Conservation (phyloP, 2,797 vertebrate species). For the Enteromius radiatus region DNA sequence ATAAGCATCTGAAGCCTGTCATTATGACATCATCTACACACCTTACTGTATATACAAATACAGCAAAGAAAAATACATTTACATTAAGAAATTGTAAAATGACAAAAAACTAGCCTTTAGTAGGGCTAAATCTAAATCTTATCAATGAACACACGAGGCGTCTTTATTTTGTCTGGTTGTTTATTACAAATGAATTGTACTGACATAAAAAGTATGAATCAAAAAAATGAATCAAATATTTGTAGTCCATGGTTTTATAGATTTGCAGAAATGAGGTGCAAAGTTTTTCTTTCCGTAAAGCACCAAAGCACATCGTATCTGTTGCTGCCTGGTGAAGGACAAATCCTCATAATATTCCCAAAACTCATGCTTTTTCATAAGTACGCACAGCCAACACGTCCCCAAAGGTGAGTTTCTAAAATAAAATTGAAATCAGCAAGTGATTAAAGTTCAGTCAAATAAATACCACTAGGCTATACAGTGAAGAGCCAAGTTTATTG, state of each 20-base stretch:
- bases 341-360: conserved; percentile 38
- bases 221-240: conserved; percentile 64
- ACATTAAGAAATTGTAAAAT: neutral
- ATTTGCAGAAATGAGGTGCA: conserved; percentile 68
- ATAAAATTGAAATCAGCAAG: conserved; percentile 16
- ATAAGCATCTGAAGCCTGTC: neutral
- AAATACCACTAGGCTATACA: neutral
- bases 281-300: conserved; percentile 69
- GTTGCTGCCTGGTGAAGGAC: conserved; percentile 63
- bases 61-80: neutral
- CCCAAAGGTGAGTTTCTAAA: conserved; percentile 88
- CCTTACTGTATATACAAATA: neutral
- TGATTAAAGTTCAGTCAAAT: neutral
- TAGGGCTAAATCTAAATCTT: no score
- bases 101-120: neutral
- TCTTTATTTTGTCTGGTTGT: conserved; percentile 42
- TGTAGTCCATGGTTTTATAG: conserved; percentile 63
- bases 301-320: conserved; percentile 51
- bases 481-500: neutral
- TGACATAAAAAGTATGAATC: conserved; percentile 65
- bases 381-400: conserved; percentile 89
- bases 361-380: conserved; percentile 88
- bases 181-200: conserved; percentile 67
- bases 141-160: neutral
- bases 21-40: neutral